These are phyloP conservation scores for Phasia obesa DNA, from an alignment of 2,888 invertebrate genomes.

Conservation along the genomic window DNA sequence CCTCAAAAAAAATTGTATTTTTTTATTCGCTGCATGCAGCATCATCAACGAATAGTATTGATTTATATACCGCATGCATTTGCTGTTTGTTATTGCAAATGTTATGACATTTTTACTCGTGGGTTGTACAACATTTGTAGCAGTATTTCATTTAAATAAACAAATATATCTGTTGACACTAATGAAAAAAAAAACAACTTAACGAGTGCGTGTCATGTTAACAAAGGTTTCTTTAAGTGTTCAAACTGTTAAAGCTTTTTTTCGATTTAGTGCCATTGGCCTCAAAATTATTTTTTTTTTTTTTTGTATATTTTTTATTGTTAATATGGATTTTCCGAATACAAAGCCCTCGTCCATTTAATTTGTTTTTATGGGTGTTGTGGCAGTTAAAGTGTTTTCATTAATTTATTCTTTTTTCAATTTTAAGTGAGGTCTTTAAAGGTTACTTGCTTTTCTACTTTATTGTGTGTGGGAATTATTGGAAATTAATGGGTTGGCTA, in stretches of 20 bases:
- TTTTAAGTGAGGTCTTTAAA: slow-evolving; percentile 43
- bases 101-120: slow-evolving; percentile 51
- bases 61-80: slow-evolving; percentile 19
- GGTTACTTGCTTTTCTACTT: slow-evolving; percentile 17
- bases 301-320: slow-evolving; percentile 1
- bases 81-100: slow-evolving; percentile 18
- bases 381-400: slow-evolving; percentile 24
- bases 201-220: slow-evolving; percentile 51
- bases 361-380: slow-evolving; percentile 44
- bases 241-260: not conserved
- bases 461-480: slow-evolving; percentile 30
- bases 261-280: slow-evolving; percentile 54
- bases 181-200: slow-evolving; percentile 42
- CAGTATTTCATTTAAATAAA: not conserved
- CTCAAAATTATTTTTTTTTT: slow-evolving; percentile 19
- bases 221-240: slow-evolving; percentile 14
- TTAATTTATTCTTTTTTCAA: slow-evolving; percentile 10
- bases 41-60: not conserved
- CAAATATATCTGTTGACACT: slow-evolving; percentile 42
- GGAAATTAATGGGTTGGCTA: slow-evolving; percentile 7
- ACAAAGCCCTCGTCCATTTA: slow-evolving; percentile 30
- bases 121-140: slow-evolving; percentile 12
- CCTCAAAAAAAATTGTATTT: not conserved
- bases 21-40: not conserved
- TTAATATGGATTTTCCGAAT: slow-evolving; percentile 26